Conservation (phyloP, 2,113 vertebrate genomes). For the Fregetta grallaria region DNA sequence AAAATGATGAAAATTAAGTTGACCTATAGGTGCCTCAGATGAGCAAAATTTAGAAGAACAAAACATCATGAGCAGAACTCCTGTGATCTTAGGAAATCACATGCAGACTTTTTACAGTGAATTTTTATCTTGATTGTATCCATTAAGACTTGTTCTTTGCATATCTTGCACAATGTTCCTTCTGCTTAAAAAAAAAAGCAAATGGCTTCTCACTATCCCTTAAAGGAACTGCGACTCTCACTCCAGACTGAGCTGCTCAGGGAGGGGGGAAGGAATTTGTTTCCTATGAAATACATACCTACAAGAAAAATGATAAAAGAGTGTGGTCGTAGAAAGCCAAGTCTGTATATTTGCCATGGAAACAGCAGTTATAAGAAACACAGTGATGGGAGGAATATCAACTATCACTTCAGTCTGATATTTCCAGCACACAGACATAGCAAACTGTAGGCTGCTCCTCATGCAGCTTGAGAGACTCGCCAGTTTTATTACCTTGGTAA, state of each 20-base stretch:
- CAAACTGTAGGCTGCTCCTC: neutral
- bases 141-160: neutral
- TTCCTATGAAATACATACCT: neutral
- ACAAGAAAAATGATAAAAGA: neutral
- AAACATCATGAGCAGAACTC: neutral
- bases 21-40: neutral
- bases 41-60: neutral
- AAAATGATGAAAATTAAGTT: neutral
- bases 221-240: neutral
- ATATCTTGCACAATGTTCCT: neutral
- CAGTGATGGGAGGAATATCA: neutral
- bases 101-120: neutral
- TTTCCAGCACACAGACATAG: neutral
- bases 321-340: neutral
- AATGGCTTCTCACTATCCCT: neutral
- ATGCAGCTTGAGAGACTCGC: neutral
- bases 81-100: neutral
- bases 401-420: neutral
- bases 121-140: neutral
- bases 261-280: neutral
- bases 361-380: constrained; percentile 36
- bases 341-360: constrained; percentile 45
- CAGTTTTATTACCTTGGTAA: neutral
- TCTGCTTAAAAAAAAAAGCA: neutral
- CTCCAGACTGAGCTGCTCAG: neutral